Evolutionary conservation across 2,113 vertebrate species (phyloP).

Genomic region (Actenoides lindsayi): DNA sequence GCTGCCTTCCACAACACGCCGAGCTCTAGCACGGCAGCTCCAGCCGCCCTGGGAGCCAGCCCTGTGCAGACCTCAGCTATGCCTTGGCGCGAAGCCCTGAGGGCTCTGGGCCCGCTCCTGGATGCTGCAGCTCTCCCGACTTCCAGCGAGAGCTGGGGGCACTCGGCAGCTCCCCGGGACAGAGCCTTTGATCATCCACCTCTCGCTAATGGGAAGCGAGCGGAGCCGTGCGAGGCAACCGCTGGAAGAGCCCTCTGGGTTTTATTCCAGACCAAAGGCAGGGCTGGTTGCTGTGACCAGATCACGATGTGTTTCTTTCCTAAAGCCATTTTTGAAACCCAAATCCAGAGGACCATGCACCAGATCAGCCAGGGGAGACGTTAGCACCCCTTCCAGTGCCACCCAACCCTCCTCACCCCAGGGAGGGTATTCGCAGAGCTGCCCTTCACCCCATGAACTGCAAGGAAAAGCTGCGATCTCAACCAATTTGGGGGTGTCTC

Average conservation of each 20-base stretch:
- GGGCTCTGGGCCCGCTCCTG: background rate
- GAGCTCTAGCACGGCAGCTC: background rate
- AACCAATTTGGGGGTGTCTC: background rate
- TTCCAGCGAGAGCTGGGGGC: background rate
- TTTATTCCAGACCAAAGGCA: background rate
- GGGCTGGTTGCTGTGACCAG: background rate
- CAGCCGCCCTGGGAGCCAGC: background rate
- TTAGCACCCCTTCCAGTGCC: accelerated
- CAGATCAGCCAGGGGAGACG: accelerated
- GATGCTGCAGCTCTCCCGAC: background rate
- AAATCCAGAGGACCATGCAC: accelerated
- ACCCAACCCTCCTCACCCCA: background rate
- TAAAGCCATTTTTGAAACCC: background rate
- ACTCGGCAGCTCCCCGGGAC: background rate
- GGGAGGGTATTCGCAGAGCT: background rate
- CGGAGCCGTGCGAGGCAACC: background rate
- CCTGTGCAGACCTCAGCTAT: background rate
- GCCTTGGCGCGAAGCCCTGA: background rate
- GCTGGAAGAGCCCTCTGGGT: background rate
- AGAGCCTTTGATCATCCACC: background rate
- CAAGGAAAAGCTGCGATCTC: background rate
- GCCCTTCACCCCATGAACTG: background rate
- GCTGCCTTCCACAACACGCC: background rate
- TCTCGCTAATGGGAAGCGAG: background rate
- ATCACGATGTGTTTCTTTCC: background rate